phyloP scores from a whole-genome alignment of 2,113 vertebrate genomes.

The Paracyprichromis sp. region DNA sequence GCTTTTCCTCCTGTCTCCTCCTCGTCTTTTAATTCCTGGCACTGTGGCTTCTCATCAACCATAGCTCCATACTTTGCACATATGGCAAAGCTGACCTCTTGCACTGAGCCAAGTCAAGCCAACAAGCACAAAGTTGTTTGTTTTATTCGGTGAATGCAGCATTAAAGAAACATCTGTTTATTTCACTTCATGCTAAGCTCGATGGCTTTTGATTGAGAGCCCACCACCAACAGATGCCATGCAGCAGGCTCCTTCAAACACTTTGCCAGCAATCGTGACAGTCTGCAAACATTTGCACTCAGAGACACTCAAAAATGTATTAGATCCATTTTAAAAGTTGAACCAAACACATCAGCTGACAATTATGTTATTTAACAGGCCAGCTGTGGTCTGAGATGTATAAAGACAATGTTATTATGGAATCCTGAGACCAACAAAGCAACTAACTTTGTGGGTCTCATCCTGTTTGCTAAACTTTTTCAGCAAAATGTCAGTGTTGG shows the following conservation, averaged over 20 bases:
- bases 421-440: background rate
- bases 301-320: background rate
- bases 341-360: background rate
- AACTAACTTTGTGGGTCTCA: background rate
- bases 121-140: background rate
- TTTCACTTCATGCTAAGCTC: background rate
- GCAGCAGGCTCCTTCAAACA: background rate
- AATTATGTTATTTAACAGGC: background rate
- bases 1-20: background rate
- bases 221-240: background rate
- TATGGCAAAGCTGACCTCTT: background rate
- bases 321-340: background rate
- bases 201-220: slow-evolving; percentile 12
- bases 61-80: background rate
- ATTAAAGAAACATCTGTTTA: background rate
- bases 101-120: background rate
- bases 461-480: background rate
- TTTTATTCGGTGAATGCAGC: background rate
- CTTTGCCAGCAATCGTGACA: background rate
- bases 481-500: background rate
- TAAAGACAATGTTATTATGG: background rate
- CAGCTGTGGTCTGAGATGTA: background rate
- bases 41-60: background rate
- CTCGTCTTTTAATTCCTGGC: background rate
- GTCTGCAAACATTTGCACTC: background rate